Percentiles rank a stretch among this genome's conserved stretches.
phyloP scores from a whole-genome alignment of 2,888 invertebrate genomes.

The Lutraria lutraria region DNA sequence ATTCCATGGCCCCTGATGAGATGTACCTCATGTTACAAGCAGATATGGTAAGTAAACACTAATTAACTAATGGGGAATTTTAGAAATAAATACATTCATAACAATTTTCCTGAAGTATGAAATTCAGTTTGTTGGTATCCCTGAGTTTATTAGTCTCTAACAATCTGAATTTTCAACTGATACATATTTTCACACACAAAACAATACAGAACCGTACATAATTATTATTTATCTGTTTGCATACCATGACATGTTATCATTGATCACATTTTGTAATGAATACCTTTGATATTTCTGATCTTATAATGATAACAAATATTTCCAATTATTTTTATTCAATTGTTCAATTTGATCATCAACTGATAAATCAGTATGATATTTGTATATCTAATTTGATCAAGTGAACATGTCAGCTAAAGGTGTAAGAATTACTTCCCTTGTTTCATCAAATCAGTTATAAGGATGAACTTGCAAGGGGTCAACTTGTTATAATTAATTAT shows the following conservation, averaged over 20 bases:
- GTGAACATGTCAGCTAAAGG: not conserved
- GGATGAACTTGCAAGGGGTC: conserved; percentile 50
- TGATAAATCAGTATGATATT: conserved; percentile 33
- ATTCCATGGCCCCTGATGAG: conserved; percentile 76
- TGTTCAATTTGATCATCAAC: conserved; percentile 31
- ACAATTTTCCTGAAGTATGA: too few species aligned
- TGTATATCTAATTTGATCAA: not conserved
- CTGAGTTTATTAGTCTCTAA: too few species aligned
- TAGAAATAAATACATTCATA: too few species aligned
- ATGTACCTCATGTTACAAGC: conserved; percentile 79
- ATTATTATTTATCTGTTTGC: conserved; percentile 32
- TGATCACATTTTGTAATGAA: conserved; percentile 28
- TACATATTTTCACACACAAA: not conserved
- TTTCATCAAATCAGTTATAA: conserved; percentile 41
- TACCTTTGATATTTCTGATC: conserved; percentile 38
- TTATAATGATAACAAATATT: conserved; percentile 29
- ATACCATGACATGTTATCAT: conserved; percentile 40
- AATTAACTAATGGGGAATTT: too few species aligned
- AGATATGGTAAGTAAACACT: conserved; percentile 76
- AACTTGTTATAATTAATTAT: conserved; percentile 56
- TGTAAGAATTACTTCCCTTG: conserved; percentile 25
- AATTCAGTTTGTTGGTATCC: too few species aligned
- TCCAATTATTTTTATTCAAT: conserved; percentile 34
- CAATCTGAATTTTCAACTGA: not conserved
- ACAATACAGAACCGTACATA: conserved; percentile 4